Evolutionary conservation across 2,888 invertebrate genomes (phyloP), one percentile per base, ranked within the genome.

Genomic region (Thymelicus sylvestris): DNA sequence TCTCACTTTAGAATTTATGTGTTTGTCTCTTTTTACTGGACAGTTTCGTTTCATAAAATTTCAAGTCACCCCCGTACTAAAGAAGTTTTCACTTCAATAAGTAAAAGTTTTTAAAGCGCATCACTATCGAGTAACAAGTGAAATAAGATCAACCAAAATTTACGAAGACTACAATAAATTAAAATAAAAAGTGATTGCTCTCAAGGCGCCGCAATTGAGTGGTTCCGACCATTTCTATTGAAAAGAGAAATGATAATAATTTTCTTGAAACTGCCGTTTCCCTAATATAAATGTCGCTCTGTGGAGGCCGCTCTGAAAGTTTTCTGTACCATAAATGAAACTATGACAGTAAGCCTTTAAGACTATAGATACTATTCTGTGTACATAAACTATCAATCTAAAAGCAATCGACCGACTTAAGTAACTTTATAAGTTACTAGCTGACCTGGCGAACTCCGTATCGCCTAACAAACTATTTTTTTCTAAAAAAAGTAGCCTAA

Each of bases 211-310:
- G 59, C 59, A 24, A 59, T 65, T 64, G 65, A 64, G 68, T 63
- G 64, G 50, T 60, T 69, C 44, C 48, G 65, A 65, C 12, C 59
- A 60, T 60, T 65, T 69, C 69, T 66, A 69, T 69, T 59, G 69
- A 59, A 31, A 62, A 38, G 69, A 64, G 69, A 69, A 69, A 69
- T 69, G 65, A 65, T 69, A 69, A 69, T 69, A 69, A 69, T 69
- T 69, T 69, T 69, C 69, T 59, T 69, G 69, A 60, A 59, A 39
- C 64, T 24, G 64, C 64, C 69, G 69, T 39, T 59, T 64, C 64
- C 48, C 48, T 69, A 64, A 69, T 64, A 69, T 59, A 63, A 69
- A 59, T 69, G 64, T n/a, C 59, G 57, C 41, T 57, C 19, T 62
- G 50, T 64, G 57, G n/a, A 24, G 31, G 31, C 57, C 31, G 57